phyloP scores from a whole-genome alignment of 1,140 invertebrate genomes.

The Lethocerus indicus region DNA sequence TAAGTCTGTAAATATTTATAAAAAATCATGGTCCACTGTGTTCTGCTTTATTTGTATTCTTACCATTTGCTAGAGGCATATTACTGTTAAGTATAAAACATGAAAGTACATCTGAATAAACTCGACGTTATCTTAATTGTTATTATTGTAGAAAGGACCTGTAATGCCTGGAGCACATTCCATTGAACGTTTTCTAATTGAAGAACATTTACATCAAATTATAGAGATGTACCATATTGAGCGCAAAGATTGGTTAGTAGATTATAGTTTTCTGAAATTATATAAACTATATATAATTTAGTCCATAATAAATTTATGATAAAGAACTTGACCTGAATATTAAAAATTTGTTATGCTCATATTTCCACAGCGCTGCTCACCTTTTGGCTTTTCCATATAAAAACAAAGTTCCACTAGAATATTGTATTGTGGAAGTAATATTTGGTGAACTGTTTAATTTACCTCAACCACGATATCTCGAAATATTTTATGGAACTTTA shows the following conservation, averaged over 20 bases:
- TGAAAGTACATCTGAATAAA: too few species aligned
- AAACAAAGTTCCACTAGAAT: constrained; percentile 89
- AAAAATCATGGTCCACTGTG: too few species aligned
- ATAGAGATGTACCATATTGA: constrained; percentile 77
- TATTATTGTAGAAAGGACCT: constrained; percentile 30
- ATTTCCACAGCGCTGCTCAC: constrained; percentile 57
- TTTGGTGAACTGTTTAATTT: constrained; percentile 89
- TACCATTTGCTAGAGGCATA: too few species aligned
- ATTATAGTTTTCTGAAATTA: neutral
- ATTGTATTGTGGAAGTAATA: constrained; percentile 95
- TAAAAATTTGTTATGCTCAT: neutral
- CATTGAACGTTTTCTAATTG: constrained; percentile 94
- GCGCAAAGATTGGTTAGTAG: constrained; percentile 73
- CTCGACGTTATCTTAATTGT: neutral
- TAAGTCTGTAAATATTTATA: too few species aligned
- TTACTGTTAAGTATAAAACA: too few species aligned
- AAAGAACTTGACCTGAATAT: too few species aligned
- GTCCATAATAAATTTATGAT: neutral
- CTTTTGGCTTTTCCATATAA: constrained; percentile 86
- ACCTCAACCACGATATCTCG: constrained; percentile 71
- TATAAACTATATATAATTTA: constrained; percentile 6
- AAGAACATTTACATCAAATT: constrained; percentile 90
- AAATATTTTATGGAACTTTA: constrained; percentile 89
- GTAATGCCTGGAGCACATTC: constrained; percentile 88
- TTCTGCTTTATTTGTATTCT: neutral